Conservation (phyloP, 2,888 invertebrate genomes). For the Parnassius apollo region DNA sequence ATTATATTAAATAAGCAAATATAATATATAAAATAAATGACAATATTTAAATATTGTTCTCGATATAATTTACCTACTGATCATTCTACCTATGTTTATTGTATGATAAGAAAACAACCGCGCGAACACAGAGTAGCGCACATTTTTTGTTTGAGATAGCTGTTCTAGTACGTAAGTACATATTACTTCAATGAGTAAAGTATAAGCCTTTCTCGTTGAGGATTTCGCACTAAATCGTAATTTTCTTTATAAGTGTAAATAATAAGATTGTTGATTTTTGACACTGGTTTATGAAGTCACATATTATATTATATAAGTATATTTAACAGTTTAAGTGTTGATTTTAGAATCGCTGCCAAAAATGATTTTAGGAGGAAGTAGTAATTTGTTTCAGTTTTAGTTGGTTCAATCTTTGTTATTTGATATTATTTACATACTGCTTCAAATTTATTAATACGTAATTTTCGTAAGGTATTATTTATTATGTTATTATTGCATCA, state of each 20-base stretch:
- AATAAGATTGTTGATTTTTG: constrained; percentile 43
- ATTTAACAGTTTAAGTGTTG: constrained; percentile 60
- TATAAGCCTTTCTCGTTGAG: constrained; percentile 47
- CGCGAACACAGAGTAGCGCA: no score
- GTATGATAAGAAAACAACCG: no score
- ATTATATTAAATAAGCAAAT: no score
- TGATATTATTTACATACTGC: not conserved
- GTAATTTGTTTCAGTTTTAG: not conserved
- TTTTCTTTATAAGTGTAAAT: constrained; percentile 39
- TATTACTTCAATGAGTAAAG: no score
- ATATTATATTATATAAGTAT: constrained; percentile 32
- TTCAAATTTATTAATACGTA: constrained; percentile 18
- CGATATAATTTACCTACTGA: no score
- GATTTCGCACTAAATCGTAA: constrained; percentile 29
- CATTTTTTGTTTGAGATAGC: no score
- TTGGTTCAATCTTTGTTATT: not conserved
- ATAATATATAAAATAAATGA: no score
- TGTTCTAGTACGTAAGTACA: no score
- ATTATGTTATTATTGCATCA: constrained; percentile 3
- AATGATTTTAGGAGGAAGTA: not conserved
- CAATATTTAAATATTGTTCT: no score
- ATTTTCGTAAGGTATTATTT: constrained; percentile 5
- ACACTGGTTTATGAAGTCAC: constrained; percentile 64
- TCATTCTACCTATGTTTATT: no score
- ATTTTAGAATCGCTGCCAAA: constrained; percentile 46